Conservation (phyloP, 2,113 vertebrate genomes). For the Phalacrocorax brasilianus region DNA sequence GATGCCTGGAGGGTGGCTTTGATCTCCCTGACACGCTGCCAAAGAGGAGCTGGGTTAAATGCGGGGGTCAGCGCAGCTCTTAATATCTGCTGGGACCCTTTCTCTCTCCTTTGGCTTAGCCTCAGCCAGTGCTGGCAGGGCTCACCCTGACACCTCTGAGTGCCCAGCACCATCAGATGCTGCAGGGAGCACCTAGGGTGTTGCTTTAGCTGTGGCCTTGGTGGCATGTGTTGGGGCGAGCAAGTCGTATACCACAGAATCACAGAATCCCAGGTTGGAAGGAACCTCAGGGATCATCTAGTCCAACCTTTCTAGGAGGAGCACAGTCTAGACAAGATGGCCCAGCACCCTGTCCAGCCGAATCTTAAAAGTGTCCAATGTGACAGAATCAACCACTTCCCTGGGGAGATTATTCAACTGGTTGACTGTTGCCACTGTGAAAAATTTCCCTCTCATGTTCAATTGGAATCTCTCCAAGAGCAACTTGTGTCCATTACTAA, state of each 20-base stretch:
- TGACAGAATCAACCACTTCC: too few relatives aligned
- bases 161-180: accelerated
- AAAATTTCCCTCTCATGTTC: too few relatives aligned
- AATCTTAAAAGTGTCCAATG: too few relatives aligned
- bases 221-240: neutral
- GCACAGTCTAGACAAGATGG: too few relatives aligned
- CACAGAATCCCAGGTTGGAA: too few relatives aligned
- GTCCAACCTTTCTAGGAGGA: too few relatives aligned
- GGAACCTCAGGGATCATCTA: too few relatives aligned
- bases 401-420: too few relatives aligned
- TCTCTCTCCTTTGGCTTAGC: neutral
- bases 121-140: neutral
- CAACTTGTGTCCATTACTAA: too few relatives aligned
- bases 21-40: neutral
- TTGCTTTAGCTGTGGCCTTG: neutral
- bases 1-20: constrained; percentile 1
- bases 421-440: too few relatives aligned
- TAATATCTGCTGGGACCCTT: neutral
- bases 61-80: neutral
- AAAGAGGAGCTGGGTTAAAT: neutral
- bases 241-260: neutral
- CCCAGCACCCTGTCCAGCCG: too few relatives aligned
- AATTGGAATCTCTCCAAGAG: too few relatives aligned
- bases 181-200: neutral
- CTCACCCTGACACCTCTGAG: neutral